Percentiles rank a stretch among this genome's conserved stretches.
Conservation (phyloP, 2,888 invertebrate species). For the Caenorhabditis sp. region DNA sequence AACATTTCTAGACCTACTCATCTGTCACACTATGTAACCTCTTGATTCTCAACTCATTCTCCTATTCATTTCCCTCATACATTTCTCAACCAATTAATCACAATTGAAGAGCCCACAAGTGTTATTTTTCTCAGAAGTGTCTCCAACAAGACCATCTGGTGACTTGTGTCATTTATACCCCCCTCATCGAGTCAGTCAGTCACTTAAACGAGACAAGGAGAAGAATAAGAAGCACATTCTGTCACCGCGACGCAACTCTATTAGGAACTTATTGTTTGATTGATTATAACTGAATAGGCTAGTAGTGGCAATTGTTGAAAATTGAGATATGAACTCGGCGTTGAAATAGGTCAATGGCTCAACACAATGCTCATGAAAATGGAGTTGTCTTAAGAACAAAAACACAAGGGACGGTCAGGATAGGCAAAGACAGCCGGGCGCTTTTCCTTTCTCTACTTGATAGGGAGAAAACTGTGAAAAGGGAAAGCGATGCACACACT, state of each 20-base stretch:
- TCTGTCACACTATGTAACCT: too few species aligned
- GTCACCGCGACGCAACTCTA: slow-evolving; percentile 52
- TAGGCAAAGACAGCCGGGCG: too few species aligned
- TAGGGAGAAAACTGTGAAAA: too few species aligned
- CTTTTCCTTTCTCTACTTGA: too few species aligned
- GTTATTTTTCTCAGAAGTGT: slow-evolving; percentile 59
- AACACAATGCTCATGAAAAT: too few species aligned
- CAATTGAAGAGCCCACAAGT: slow-evolving; percentile 59
- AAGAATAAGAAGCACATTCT: slow-evolving; percentile 32
- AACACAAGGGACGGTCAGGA: too few species aligned
- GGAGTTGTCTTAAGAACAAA: too few species aligned
- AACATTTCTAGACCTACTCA: too few species aligned
- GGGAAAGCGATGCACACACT: too few species aligned
- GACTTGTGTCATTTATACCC: slow-evolving; percentile 60
- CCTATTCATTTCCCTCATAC: slow-evolving; percentile 8
- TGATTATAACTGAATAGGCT: slow-evolving; percentile 55
- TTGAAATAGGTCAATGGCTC: background rate
- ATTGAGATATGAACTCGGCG: slow-evolving; percentile 9
- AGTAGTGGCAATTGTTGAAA: slow-evolving; percentile 16
- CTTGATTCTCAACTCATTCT: slow-evolving; percentile 4
- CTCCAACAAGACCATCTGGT: slow-evolving; percentile 50
- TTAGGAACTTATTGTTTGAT: slow-evolving; percentile 63
- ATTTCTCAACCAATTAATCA: slow-evolving; percentile 56
- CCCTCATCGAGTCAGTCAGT: slow-evolving; percentile 40
- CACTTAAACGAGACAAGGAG: slow-evolving; percentile 9